phyloP scores from a whole-genome alignment of 2,888 invertebrate species.

The Poecilus cupreus region DNA sequence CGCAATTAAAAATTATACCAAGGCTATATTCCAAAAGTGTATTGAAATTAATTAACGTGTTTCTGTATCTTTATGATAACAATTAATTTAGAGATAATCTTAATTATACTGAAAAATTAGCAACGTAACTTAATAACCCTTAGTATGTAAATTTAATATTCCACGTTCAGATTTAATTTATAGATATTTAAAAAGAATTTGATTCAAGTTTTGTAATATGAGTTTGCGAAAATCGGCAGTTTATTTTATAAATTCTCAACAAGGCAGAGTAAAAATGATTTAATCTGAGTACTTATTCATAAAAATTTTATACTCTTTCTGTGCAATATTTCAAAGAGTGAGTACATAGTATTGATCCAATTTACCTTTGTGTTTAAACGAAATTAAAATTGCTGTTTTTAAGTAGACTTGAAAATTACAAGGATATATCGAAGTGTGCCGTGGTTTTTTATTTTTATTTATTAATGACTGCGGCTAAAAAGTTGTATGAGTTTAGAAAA shows the following conservation, averaged over 20 bases:
- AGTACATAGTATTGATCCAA: conserved; percentile 11
- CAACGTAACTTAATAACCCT: neutral
- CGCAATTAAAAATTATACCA: neutral
- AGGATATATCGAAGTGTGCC: neutral
- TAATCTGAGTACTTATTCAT: neutral
- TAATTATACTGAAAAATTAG: conserved; percentile 14
- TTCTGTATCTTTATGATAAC: neutral
- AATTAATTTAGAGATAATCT: conserved; percentile 22
- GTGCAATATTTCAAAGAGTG: neutral
- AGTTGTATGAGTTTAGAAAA: conserved; percentile 34
- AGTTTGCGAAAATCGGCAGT: neutral
- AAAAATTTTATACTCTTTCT: neutral
- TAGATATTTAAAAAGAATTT: neutral
- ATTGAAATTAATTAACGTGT: neutral
- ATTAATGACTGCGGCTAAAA: conserved; percentile 10
- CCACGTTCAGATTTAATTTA: conserved; percentile 14
- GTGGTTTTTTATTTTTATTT: conserved; percentile 15
- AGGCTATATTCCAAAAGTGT: neutral
- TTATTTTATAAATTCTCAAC: neutral
- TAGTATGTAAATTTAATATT: conserved; percentile 8
- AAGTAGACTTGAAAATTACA: neutral
- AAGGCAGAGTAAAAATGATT: neutral
- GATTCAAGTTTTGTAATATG: neutral
- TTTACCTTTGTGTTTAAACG: neutral
- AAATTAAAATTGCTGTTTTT: neutral